Conservation (phyloP, 1,140 invertebrate species). For the Polypedilum pembai region DNA sequence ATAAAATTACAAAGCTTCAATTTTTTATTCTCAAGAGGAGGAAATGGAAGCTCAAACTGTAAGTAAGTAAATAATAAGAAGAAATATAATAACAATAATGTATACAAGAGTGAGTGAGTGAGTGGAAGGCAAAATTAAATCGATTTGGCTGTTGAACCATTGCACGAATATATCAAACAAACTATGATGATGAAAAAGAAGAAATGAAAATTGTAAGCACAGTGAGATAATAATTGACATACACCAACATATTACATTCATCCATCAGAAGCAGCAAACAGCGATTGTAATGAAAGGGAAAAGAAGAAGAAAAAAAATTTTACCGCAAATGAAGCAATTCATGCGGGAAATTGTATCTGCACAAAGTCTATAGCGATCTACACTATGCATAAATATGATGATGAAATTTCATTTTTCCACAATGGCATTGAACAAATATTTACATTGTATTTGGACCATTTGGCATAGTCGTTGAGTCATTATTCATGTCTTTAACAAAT, state of each 20-base stretch:
- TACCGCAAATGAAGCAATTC: conserved; percentile 10
- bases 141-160: too few species aligned
- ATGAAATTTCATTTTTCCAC: neutral
- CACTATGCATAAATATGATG: neutral
- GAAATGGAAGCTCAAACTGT: too few species aligned
- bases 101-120: too few species aligned
- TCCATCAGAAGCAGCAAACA: neutral
- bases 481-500: too few species aligned
- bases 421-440: conserved; percentile 11
- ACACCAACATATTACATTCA: conserved; percentile 2
- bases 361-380: neutral
- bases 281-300: neutral
- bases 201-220: too few species aligned
- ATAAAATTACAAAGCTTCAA: too few species aligned
- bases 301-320: neutral
- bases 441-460: neutral
- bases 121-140: too few species aligned
- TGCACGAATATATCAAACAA: too few species aligned
- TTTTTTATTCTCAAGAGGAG: too few species aligned
- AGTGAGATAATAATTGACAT: neutral
- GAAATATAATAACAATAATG: too few species aligned
- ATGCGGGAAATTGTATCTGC: conserved; percentile 9
- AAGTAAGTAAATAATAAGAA: too few species aligned
- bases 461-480: neutral
- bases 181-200: too few species aligned